phyloP scores from a whole-genome alignment of 2,113 vertebrate species.

The Alligator mississippiensis region DNA sequence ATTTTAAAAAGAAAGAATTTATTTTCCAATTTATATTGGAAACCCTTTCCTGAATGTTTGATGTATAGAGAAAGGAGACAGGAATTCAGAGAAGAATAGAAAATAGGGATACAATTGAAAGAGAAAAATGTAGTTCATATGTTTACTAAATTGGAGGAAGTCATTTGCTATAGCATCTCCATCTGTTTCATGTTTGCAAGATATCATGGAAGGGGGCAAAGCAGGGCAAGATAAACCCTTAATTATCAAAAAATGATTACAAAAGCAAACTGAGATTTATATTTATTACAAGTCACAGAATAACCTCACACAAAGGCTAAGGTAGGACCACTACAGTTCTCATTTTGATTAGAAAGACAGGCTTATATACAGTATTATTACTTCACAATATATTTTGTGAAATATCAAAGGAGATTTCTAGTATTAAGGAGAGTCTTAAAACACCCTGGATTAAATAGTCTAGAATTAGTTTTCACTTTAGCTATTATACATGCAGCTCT shows the following conservation, averaged over 20 bases:
- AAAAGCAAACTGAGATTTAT: background rate
- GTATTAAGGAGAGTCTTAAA: background rate
- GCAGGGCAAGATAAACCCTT: background rate
- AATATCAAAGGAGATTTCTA: background rate
- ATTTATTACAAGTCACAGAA: background rate
- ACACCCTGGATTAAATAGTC: background rate
- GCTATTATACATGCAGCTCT: background rate
- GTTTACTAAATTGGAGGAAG: background rate
- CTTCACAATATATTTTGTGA: background rate
- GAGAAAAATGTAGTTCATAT: background rate
- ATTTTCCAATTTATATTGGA: slow-evolving; percentile 6
- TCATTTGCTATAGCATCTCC: background rate
- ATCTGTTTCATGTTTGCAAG: background rate
- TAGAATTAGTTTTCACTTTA: background rate
- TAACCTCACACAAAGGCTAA: background rate
- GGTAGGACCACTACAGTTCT: background rate
- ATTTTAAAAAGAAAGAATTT: background rate
- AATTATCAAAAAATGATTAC: background rate
- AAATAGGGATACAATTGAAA: background rate
- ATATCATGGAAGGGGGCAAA: background rate
- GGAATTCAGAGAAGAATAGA: background rate
- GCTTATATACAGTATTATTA: background rate
- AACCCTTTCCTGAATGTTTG: fast-evolving
- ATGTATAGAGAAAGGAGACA: background rate
- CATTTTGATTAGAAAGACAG: background rate